phyloP scores from a whole-genome alignment of 2,113 vertebrate species.

The Thomomys bottae region DNA sequence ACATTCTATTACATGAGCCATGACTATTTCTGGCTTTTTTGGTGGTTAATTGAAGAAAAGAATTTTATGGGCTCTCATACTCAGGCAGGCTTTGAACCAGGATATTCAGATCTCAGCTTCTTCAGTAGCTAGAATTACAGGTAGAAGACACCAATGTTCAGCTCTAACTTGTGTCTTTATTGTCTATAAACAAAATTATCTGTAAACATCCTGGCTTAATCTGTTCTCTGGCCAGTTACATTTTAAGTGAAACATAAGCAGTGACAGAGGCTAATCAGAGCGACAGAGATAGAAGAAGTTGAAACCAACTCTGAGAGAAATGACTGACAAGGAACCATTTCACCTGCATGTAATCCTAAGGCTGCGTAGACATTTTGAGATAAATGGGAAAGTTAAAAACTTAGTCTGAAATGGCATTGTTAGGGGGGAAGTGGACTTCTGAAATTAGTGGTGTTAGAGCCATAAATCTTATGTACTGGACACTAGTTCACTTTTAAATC shows the following conservation, averaged over 20 bases:
- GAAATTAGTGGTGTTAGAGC: neutral
- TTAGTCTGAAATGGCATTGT: neutral
- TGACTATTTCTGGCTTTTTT: no score
- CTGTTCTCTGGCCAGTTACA: neutral
- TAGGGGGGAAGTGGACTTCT: no score
- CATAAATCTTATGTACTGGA: neutral
- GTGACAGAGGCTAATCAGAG: neutral
- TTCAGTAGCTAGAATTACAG: no score
- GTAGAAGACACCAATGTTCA: no score
- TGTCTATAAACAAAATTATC: neutral
- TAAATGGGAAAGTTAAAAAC: neutral
- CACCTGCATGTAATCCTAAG: neutral
- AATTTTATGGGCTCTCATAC: no score
- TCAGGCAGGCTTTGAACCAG: no score
- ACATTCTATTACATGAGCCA: no score
- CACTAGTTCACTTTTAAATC: conserved; percentile 23
- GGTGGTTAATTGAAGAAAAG: no score
- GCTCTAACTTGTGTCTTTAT: neutral
- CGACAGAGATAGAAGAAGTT: neutral
- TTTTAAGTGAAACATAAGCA: neutral
- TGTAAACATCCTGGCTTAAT: neutral
- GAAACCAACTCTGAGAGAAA: neutral
- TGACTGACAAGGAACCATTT: neutral
- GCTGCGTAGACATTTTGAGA: neutral
- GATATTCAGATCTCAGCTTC: no score